Conservation (phyloP, 92 coral and sea anemone genomes). For the Palythoa grandis region DNA sequence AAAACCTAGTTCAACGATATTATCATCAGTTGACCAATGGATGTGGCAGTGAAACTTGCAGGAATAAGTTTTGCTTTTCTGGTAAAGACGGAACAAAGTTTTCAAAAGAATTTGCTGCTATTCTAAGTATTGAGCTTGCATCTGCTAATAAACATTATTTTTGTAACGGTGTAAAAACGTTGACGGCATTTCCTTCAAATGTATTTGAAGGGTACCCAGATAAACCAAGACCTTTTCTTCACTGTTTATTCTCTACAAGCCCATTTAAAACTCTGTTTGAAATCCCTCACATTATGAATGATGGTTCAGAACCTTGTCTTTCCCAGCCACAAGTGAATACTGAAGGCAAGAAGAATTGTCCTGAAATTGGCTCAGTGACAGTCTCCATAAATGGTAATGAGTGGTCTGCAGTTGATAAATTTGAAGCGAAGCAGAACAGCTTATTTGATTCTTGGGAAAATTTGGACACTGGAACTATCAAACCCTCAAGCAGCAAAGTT, state of each 20-base stretch:
- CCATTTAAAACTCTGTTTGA: conserved; percentile 83
- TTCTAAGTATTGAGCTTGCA: conserved; percentile 93
- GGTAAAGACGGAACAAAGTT: conserved; percentile 64
- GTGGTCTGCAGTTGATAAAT: not conserved
- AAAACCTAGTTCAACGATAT: conserved; percentile 79
- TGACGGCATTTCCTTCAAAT: conserved; percentile 55
- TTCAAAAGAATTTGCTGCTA: conserved; percentile 76
- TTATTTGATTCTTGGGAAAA: conserved; percentile 43
- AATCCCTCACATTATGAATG: conserved; percentile 25
- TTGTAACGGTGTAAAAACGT: conserved; percentile 58
- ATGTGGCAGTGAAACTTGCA: conserved; percentile 78
- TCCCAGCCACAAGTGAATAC: not conserved
- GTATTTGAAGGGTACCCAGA: conserved; percentile 77
- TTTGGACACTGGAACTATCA: not conserved
- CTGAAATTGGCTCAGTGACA: not conserved
- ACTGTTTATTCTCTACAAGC: conserved; percentile 77
- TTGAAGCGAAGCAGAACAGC: not conserved
- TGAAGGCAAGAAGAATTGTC: not conserved
- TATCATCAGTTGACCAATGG: conserved; percentile 87
- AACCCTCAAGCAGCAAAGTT: conserved; percentile 11
- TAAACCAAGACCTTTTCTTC: conserved; percentile 78
- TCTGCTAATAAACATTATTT: conserved; percentile 77
- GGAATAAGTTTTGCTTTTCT: conserved; percentile 87
- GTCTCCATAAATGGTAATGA: not conserved
- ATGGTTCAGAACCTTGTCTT: conserved; percentile 22